These are phyloP conservation scores for Girardia tigrina DNA, from an alignment of 2,888 invertebrate genomes.

Conservation along the genomic window DNA sequence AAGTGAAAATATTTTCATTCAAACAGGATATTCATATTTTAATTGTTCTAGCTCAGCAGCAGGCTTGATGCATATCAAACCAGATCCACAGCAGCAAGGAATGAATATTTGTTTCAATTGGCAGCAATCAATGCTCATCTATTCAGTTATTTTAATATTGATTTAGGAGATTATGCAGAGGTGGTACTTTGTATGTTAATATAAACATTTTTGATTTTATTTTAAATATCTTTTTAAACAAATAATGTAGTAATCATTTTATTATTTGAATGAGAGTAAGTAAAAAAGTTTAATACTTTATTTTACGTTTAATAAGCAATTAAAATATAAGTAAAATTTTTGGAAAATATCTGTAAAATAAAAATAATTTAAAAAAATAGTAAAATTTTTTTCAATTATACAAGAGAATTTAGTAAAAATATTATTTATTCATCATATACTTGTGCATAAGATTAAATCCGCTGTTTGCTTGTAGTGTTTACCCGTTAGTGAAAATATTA, in stretches of 20 bases:
- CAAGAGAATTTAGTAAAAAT: too few species aligned
- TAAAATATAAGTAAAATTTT: too few species aligned
- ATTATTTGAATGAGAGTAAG: too few species aligned
- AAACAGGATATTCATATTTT: neutral
- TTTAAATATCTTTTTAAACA: neutral
- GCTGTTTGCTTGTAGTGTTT: too few species aligned
- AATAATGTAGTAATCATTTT: neutral
- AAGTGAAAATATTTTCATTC: neutral
- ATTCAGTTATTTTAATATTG: constrained; percentile 33
- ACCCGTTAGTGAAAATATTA: too few species aligned
- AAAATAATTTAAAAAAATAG: too few species aligned
- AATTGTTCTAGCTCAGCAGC: constrained; percentile 27
- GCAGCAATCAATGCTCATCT: constrained; percentile 36
- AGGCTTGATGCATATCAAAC: constrained; percentile 31
- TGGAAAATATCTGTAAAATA: too few species aligned
- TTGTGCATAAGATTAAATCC: too few species aligned
- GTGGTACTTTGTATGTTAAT: neutral
- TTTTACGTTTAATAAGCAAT: neutral
- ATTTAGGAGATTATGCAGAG: constrained; percentile 31
- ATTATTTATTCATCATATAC: too few species aligned
- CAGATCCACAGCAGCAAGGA: constrained; percentile 33
- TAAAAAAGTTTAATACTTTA: neutral
- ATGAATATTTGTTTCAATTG: constrained; percentile 36
- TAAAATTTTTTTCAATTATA: too few species aligned
- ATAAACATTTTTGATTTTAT: neutral